A percentile compares a stretch with the other conserved stretches of the same genome.
phyloP scores from a whole-genome alignment of 2,888 invertebrate species.

The Drosophila koepferae region DNA sequence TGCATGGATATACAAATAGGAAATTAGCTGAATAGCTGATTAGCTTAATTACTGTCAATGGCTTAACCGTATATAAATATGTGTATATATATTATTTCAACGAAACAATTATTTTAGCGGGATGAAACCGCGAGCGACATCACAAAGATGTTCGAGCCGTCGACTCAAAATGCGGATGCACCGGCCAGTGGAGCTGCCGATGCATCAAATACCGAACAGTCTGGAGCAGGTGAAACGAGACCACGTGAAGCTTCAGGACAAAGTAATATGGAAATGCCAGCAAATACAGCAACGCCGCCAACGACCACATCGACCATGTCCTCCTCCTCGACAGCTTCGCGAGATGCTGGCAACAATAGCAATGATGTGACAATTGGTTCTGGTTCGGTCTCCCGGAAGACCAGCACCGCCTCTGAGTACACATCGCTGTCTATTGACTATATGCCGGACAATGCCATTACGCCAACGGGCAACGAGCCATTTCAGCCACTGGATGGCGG shows the following conservation, averaged over 20 bases:
- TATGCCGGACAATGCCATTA: slow-evolving; percentile 86
- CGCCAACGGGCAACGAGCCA: slow-evolving; percentile 73
- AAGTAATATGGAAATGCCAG: slow-evolving; percentile 48
- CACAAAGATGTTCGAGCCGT: slow-evolving; percentile 84
- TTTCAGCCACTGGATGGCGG: slow-evolving; percentile 42
- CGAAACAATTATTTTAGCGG: slow-evolving; percentile 81
- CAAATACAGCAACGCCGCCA: slow-evolving; percentile 62
- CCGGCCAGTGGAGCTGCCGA: slow-evolving; percentile 52
- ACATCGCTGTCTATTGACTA: slow-evolving; percentile 86
- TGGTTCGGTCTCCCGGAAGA: slow-evolving; percentile 86
- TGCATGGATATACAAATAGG: slow-evolving; percentile 24
- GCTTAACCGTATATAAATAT: slow-evolving; percentile 20
- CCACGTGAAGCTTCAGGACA: slow-evolving; percentile 39
- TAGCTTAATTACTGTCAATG: slow-evolving; percentile 44
- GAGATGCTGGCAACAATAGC: slow-evolving; percentile 73
- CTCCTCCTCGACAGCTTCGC: slow-evolving; percentile 78
- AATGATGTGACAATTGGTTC: slow-evolving; percentile 79
- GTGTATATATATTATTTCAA: slow-evolving; percentile 54
- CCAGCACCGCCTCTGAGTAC: slow-evolving; percentile 86
- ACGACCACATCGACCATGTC: slow-evolving; percentile 75
- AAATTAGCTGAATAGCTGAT: slow-evolving; percentile 33
- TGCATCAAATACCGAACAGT: slow-evolving; percentile 30
- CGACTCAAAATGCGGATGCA: slow-evolving; percentile 75
- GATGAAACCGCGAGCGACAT: slow-evolving; percentile 85
- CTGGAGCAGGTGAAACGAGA: slow-evolving; percentile 39